These are phyloP conservation scores for Hirtodrosophila alboralis DNA, from an alignment of 2,888 invertebrate species.

Conservation along the genomic window DNA sequence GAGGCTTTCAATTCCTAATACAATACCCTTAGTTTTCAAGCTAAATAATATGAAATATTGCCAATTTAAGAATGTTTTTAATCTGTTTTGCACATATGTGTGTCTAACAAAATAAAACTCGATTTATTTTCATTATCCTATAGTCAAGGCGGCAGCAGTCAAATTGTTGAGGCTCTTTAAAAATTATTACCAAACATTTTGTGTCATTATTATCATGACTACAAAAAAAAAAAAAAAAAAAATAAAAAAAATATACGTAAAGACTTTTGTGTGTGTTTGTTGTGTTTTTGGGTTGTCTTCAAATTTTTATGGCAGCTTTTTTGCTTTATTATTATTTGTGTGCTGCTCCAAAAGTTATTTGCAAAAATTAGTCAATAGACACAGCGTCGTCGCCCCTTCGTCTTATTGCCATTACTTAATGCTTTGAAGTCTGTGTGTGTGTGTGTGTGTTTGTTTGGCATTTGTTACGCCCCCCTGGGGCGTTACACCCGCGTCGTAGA, in stretches of 20 bases:
- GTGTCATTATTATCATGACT: constrained; percentile 60
- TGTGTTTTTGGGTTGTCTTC: constrained; percentile 38
- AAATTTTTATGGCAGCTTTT: constrained; percentile 50
- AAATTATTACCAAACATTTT: constrained; percentile 73
- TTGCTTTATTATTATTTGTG: constrained; percentile 57
- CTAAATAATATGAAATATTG: too few relatives aligned
- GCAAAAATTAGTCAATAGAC: constrained; percentile 77
- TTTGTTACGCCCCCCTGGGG: constrained; percentile 70
- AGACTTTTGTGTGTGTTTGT: constrained; percentile 3
- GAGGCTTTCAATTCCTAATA: not conserved
- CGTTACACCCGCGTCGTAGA: constrained; percentile 51
- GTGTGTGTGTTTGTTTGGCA: constrained; percentile 59
- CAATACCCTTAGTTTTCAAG: too few relatives aligned
- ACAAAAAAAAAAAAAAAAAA: constrained; percentile 29
- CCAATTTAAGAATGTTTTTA: not conserved
- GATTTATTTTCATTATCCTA: constrained; percentile 11
- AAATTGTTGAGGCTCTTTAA: constrained; percentile 41
- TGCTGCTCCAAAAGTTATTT: constrained; percentile 68
- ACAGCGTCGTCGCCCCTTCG: constrained; percentile 21
- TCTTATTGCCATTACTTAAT: constrained; percentile 62
- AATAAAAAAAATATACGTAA: constrained; percentile 25
- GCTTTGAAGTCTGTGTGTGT: constrained; percentile 26
- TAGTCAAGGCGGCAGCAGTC: constrained; percentile 48
- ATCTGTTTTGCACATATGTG: constrained; percentile 17
- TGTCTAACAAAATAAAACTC: constrained; percentile 5